Base-by-base conservation (phyloP, 2,888 invertebrate species). In the Eristalinus sepulchralis region DNA sequence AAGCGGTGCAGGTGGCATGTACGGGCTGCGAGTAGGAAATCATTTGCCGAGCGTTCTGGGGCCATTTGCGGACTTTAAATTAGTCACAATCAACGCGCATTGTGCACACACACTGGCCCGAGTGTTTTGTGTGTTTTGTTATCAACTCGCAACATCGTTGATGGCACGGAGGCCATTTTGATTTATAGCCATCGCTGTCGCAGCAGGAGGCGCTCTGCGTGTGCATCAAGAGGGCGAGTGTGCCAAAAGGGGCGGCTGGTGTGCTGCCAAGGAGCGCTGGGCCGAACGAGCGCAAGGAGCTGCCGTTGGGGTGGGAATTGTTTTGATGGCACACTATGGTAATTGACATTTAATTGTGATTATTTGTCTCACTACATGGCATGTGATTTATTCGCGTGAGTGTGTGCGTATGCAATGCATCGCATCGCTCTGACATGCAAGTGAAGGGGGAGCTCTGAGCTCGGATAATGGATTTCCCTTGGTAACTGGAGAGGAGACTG, bases 31-130 rank as follows among this genome's bases (percentile, higher is more conserved):
- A 77, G 67, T 83, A 83, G 86, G 83, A 86, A 82, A 78, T 82
- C 86, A 86, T 78, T 78, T 79, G 78, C 71, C 73, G 77, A 70
- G 85, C 60, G 79, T 84, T 73, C 70, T 85, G 72, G 73, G 82
- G 72, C 63, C 68, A 78, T 66, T 86, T 78, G 70, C 83, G 83
- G 67, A 75, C 47, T 67, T 47, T 83, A 79, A 83, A 86, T 83
- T 83, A 83, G 86, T 86, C 86, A 86, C 86, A 86, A 83, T 86
- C 78, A 86, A 75, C 83, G 86, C 82, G 78, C 73, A 82, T 86
- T 86, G 77, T 83, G 86, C 47, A 47, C 77, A 47, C 77, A 78
- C 77, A 73, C 22, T 27, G 73, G 75, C 77, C 62, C 64, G 81
- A 77, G 76, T 71, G 66, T 66, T 82, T 86, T 60, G 73, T 86